A percentile compares a stretch with the other conserved stretches of the same genome.
Conservation (phyloP, 92 coral and sea anemone genomes). For the Muricea muricata region DNA sequence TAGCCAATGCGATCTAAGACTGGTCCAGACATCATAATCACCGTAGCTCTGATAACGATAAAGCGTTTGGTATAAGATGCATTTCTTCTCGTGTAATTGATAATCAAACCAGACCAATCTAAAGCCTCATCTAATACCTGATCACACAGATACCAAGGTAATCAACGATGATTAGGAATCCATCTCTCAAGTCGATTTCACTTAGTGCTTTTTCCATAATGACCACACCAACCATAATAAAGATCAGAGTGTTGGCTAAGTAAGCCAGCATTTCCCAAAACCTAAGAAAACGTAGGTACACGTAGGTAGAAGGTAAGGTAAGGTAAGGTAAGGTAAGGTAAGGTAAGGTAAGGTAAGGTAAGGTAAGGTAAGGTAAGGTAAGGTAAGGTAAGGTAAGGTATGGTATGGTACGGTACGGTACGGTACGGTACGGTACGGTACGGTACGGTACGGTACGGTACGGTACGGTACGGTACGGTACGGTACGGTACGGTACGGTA, state of each 20-base stretch:
- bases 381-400: neutral
- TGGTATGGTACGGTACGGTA: neutral
- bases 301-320: neutral
- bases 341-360: too few relatives aligned
- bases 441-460: neutral
- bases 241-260: slow-evolving; percentile 91
- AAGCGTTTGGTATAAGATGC: neutral
- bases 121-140: slow-evolving; percentile 55
- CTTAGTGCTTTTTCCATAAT: slow-evolving; percentile 89
- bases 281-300: too few relatives aligned
- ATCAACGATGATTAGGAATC: slow-evolving; percentile 89
- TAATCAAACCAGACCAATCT: too few relatives aligned
- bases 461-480: neutral
- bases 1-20: slow-evolving; percentile 87
- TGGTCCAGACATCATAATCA: slow-evolving; percentile 81
- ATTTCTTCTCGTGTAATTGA: neutral
- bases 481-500: neutral
- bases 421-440: neutral
- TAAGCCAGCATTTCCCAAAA: slow-evolving; percentile 99
- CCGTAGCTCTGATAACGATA: slow-evolving; percentile 68
- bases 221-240: slow-evolving; percentile 98
- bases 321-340: too few relatives aligned
- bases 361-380: slow-evolving; percentile 63
- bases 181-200: slow-evolving; percentile 77
- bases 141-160: slow-evolving; percentile 92